These are phyloP conservation scores for Lepus timidus DNA, from an alignment of 2,113 vertebrate genomes.

Conservation along the genomic window DNA sequence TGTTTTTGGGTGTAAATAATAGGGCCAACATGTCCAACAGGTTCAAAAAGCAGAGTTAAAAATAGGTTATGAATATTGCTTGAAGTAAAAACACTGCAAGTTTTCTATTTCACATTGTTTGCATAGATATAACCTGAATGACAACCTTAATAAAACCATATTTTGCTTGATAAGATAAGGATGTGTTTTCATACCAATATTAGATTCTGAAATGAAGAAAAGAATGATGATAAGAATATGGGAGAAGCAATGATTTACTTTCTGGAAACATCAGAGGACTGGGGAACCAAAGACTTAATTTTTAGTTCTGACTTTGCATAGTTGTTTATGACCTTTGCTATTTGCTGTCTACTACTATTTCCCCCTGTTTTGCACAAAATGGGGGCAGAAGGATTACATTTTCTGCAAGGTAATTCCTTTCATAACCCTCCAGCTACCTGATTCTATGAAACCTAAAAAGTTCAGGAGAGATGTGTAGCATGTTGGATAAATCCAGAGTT, in stretches of 20 bases:
- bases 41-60: not conserved
- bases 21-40: not conserved
- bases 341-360: not conserved
- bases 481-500: not conserved
- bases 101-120: not conserved
- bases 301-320: not conserved
- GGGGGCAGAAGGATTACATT: not conserved
- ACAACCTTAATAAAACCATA: not conserved
- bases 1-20: not conserved
- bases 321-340: not conserved
- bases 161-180: not conserved
- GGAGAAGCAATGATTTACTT: not conserved
- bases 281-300: not conserved
- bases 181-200: not conserved
- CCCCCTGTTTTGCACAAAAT: not conserved
- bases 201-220: conserved; percentile 16
- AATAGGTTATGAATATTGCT: not conserved
- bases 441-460: not conserved
- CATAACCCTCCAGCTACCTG: not conserved
- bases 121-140: not conserved
- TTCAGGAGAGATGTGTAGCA: not conserved
- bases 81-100: not conserved
- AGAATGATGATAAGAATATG: not conserved
- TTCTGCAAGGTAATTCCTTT: not conserved
- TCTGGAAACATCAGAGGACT: not conserved